phyloP scores from a whole-genome alignment of 37 sponge, comb jelly and placozoan genomes.

The Trichoplax adhaerens region DNA sequence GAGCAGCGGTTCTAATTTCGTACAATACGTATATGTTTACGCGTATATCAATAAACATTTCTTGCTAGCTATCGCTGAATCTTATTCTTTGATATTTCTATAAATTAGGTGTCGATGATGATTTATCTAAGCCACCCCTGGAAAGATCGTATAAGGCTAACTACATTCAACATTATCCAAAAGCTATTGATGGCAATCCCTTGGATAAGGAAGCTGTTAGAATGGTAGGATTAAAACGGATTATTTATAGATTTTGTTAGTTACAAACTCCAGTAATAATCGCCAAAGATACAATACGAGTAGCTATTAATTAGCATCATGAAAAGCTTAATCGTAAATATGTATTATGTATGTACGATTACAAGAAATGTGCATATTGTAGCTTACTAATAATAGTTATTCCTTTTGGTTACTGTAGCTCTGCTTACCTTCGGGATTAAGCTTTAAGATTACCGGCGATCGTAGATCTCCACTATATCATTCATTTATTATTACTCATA shows the following conservation, averaged over 20 bases:
- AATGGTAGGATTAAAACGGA: constrained; percentile 17
- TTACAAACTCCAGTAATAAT: neutral
- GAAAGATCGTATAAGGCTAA: neutral
- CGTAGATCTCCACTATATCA: constrained; percentile 26
- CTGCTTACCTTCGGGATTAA: constrained; percentile 62
- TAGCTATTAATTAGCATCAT: too few species aligned
- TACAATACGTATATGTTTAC: too few species aligned
- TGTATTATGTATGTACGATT: too few species aligned
- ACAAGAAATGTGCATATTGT: too few species aligned
- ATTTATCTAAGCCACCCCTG: too few species aligned
- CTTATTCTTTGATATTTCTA: too few species aligned
- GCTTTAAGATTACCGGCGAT: constrained; percentile 26
- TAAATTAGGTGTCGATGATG: too few species aligned
- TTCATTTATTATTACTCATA: constrained; percentile 65
- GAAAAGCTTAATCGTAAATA: too few species aligned
- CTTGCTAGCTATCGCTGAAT: too few species aligned
- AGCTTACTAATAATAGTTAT: neutral
- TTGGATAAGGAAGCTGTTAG: constrained; percentile 47
- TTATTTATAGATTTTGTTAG: neutral
- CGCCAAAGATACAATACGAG: too few species aligned
- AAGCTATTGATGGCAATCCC: constrained; percentile 10
- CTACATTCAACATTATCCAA: constrained; percentile 37
- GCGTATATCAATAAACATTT: too few species aligned
- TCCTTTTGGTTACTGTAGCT: constrained; percentile 16
- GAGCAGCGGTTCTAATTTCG: too few species aligned